Percentiles rank a stretch among this genome's conserved stretches.
phyloP scores from a whole-genome alignment of 1,140 invertebrate genomes.

The Pararge aegeria region DNA sequence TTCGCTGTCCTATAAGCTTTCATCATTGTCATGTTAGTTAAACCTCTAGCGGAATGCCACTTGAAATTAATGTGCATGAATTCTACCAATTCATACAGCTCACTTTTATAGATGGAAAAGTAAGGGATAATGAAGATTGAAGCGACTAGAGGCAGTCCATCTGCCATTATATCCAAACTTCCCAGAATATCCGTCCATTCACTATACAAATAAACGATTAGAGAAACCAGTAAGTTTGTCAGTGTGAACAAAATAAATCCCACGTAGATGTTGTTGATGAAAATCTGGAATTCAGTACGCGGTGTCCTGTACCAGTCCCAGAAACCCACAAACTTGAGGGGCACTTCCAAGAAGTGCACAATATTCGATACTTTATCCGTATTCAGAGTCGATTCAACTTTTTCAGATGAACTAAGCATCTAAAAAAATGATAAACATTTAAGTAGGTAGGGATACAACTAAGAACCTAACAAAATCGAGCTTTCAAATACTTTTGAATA shows the following conservation, averaged over 20 bases:
- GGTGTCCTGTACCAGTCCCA: constrained; percentile 58
- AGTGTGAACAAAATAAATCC: constrained; percentile 49
- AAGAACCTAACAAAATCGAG: too few relatives aligned
- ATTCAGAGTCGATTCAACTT: constrained; percentile 26
- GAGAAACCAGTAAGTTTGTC: constrained; percentile 32
- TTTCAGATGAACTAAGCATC: not conserved
- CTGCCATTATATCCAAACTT: constrained; percentile 53
- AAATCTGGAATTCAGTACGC: constrained; percentile 26
- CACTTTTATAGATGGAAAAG: constrained; percentile 43
- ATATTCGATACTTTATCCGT: constrained; percentile 42
- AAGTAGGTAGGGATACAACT: not conserved
- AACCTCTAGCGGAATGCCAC: constrained; percentile 52
- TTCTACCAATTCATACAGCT: constrained; percentile 50
- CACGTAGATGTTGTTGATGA: constrained; percentile 54
- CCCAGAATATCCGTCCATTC: constrained; percentile 57
- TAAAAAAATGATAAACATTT: not conserved
- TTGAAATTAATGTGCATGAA: constrained; percentile 58
- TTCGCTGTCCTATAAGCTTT: constrained; percentile 50
- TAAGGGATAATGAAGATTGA: constrained; percentile 56
- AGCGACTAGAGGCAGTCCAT: constrained; percentile 49
- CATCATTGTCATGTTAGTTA: constrained; percentile 68
- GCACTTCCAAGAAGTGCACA: constrained; percentile 46
- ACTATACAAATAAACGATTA: constrained; percentile 49
- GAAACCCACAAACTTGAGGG: constrained; percentile 54
- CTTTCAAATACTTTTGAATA: not conserved